phyloP scores from a whole-genome alignment of 2,113 vertebrate species.

The Emydocephalus ijimae region DNA sequence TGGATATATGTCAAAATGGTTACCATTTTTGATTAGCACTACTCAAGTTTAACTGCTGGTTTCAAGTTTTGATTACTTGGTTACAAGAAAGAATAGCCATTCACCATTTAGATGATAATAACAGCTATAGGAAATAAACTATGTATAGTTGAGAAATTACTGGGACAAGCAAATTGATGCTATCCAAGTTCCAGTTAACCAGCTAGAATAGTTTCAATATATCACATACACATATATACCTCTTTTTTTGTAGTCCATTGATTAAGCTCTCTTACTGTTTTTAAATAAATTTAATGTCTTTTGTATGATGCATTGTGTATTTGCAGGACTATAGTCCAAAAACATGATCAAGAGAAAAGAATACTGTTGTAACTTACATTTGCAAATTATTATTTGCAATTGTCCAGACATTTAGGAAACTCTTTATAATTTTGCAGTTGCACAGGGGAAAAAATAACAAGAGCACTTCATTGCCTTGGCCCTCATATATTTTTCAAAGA shows the following conservation, averaged over 20 bases:
- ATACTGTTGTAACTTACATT: background rate
- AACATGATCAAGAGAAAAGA: background rate
- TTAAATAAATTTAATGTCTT: background rate
- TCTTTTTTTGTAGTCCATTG: background rate
- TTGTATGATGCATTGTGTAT: background rate
- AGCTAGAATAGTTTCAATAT: background rate
- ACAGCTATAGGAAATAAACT: background rate
- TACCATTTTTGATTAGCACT: background rate
- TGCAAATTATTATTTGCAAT: background rate
- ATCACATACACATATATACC: background rate
- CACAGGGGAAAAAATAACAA: slow-evolving; percentile 1
- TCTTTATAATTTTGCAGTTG: background rate
- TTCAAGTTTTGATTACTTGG: background rate
- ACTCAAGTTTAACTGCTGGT: background rate
- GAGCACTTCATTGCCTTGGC: background rate
- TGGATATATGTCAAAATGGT: background rate
- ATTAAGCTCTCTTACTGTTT: background rate
- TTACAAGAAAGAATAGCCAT: background rate
- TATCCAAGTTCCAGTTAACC: background rate
- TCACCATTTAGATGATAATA: background rate
- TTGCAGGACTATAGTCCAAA: background rate
- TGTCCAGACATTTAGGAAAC: background rate
- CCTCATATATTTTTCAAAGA: background rate
- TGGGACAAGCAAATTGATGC: background rate
- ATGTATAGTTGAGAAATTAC: background rate